Evolutionary conservation across 2,888 invertebrate genomes (phyloP).

Genomic region (Pasiphila rectangulata): DNA sequence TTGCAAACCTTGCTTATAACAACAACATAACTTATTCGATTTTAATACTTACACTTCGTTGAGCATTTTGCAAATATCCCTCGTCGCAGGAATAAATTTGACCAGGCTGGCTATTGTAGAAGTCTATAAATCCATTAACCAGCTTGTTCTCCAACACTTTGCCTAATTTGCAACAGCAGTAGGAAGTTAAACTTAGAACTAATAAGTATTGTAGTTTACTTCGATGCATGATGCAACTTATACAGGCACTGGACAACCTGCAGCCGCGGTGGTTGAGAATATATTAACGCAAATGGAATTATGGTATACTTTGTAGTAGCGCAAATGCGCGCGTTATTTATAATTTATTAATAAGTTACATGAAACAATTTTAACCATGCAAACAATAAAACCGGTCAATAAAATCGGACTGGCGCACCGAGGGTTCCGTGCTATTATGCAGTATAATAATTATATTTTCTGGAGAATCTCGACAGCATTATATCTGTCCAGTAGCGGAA

Average conservation of each 20-base stretch:
- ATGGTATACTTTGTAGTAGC: too few species aligned
- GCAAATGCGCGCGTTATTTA: slow-evolving; percentile 30
- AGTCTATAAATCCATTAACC: slow-evolving; percentile 63
- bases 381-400: background rate
- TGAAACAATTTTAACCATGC: background rate
- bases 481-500: too few species aligned
- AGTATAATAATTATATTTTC: too few species aligned
- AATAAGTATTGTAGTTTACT: slow-evolving; percentile 39
- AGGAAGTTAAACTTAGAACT: slow-evolving; percentile 41
- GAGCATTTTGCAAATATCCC: slow-evolving; percentile 63
- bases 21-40: slow-evolving; percentile 8
- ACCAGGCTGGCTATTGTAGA: slow-evolving; percentile 72
- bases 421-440: too few species aligned
- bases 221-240: slow-evolving; percentile 50
- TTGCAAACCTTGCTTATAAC: too few species aligned
- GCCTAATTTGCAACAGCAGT: slow-evolving; percentile 52
- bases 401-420: too few species aligned
- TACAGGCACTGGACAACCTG: slow-evolving; percentile 37
- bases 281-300: slow-evolving; percentile 18
- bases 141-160: slow-evolving; percentile 49
- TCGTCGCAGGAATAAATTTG: slow-evolving; percentile 68
- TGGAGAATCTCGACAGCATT: too few species aligned
- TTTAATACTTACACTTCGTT: slow-evolving; percentile 67
- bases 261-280: slow-evolving; percentile 26
- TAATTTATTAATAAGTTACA: slow-evolving; percentile 30